Evolutionary conservation across 2,888 invertebrate genomes (phyloP).

Genomic region (Cenopis cana): DNA sequence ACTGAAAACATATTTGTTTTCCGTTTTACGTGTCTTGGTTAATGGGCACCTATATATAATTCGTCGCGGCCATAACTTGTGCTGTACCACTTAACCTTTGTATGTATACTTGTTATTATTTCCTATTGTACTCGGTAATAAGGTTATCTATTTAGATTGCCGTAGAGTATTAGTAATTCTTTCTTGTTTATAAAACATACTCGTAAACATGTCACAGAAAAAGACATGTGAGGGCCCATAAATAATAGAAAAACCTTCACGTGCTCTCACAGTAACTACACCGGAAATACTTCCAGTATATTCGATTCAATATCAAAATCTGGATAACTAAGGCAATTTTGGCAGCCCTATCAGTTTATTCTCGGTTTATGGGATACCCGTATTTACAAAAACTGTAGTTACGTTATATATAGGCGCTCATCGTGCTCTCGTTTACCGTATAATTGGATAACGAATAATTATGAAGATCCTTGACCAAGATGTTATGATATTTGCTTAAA

Average conservation of each 20-base stretch:
- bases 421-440: background rate
- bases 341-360: too few species aligned
- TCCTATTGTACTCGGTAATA: conserved; percentile 26
- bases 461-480: conserved; percentile 24
- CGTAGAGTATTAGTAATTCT: too few species aligned
- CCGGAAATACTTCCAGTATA: too few species aligned
- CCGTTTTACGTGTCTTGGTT: conserved; percentile 21
- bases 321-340: too few species aligned
- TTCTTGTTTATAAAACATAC: conserved; percentile 5
- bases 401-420: background rate
- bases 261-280: too few species aligned
- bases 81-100: conserved; percentile 14
- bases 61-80: conserved; percentile 19
- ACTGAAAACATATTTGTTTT: conserved; percentile 30
- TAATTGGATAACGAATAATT: background rate
- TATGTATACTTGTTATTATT: conserved; percentile 8
- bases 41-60: conserved; percentile 23
- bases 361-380: too few species aligned
- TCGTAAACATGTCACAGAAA: background rate
- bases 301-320: too few species aligned
- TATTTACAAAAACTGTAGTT: background rate
- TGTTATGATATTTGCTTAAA: conserved; percentile 19
- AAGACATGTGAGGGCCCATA: background rate
- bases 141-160: conserved; percentile 24
- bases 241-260: background rate